Evolutionary conservation across 2,797 vertebrate genomes (phyloP).

Genomic region (Thunnus albacares): DNA sequence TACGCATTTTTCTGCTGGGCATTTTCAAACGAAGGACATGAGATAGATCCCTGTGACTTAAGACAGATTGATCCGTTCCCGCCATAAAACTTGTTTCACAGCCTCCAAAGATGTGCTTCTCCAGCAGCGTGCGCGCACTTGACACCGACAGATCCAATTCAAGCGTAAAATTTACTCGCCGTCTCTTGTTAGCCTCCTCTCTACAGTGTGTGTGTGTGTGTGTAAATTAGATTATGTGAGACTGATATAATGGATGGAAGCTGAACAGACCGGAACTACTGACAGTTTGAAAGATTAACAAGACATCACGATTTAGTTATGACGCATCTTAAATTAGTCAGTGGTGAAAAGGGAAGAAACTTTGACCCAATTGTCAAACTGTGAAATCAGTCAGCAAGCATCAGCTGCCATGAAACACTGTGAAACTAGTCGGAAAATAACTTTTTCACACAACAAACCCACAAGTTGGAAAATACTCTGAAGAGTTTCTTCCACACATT

Average conservation of each 20-base stretch:
- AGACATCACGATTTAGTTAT: slow-evolving; percentile 74
- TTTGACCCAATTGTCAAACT: slow-evolving; percentile 67
- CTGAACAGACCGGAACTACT: slow-evolving; percentile 53
- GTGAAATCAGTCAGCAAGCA: slow-evolving; percentile 54
- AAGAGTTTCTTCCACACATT: slow-evolving; percentile 17
- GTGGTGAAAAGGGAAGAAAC: slow-evolving; percentile 51
- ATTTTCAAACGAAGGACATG: slow-evolving; percentile 78
- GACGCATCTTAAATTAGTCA: slow-evolving; percentile 78
- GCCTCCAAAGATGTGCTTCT: slow-evolving; percentile 60
- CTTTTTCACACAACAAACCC: slow-evolving; percentile 39
- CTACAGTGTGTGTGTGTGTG: slow-evolving; percentile 54
- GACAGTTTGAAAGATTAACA: slow-evolving; percentile 78
- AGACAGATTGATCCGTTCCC: slow-evolving; percentile 80
- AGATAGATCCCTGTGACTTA: slow-evolving; percentile 78
- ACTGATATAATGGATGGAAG: slow-evolving; percentile 68
- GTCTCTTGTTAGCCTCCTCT: slow-evolving; percentile 71
- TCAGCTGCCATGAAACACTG: slow-evolving; percentile 48
- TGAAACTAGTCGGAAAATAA: slow-evolving; percentile 37
- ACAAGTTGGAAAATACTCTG: background rate
- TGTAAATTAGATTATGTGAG: slow-evolving; percentile 74
- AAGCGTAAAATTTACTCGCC: slow-evolving; percentile 76
- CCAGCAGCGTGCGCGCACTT: slow-evolving; percentile 31
- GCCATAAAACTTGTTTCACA: slow-evolving; percentile 75
- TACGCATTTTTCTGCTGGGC: slow-evolving; percentile 74
- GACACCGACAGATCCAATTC: slow-evolving; percentile 77